These are phyloP conservation scores for Julus scandinavius DNA, from an alignment of 2,888 invertebrate species.

Conservation along the genomic window DNA sequence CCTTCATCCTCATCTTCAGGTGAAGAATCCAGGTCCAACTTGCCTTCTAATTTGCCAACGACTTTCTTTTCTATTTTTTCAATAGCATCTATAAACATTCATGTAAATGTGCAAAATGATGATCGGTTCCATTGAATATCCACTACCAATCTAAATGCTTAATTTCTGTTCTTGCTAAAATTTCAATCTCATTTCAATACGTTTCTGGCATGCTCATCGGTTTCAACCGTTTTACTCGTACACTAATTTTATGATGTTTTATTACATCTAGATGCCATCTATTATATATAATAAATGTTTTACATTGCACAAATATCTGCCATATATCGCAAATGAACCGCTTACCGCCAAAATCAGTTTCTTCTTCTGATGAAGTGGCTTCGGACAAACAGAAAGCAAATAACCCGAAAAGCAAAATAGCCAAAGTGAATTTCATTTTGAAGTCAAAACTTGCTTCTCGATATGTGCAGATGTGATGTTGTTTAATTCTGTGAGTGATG, in stretches of 20 bases:
- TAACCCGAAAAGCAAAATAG: neutral
- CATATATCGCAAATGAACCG: neutral
- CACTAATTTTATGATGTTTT: too few species aligned
- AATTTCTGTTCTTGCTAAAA: neutral
- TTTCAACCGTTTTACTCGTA: too few species aligned
- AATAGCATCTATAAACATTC: neutral
- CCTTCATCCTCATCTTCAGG: too few species aligned
- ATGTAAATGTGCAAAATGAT: neutral
- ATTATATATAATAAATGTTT: neutral
- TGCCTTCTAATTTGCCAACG: neutral
- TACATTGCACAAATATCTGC: too few species aligned
- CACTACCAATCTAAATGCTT: neutral
- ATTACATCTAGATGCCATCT: neutral
- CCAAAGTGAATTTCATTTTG: neutral
- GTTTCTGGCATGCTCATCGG: too few species aligned
- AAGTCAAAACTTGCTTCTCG: neutral
- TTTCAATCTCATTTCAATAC: neutral
- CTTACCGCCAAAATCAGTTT: neutral
- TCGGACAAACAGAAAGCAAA: neutral
- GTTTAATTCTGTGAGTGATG: too few species aligned
- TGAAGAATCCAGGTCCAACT: too few species aligned
- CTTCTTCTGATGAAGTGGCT: neutral
- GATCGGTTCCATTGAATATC: neutral
- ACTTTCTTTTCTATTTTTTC: neutral
- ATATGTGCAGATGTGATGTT: neutral